Conservation (phyloP, 2,113 vertebrate genomes). For the Camelus bactrianus region DNA sequence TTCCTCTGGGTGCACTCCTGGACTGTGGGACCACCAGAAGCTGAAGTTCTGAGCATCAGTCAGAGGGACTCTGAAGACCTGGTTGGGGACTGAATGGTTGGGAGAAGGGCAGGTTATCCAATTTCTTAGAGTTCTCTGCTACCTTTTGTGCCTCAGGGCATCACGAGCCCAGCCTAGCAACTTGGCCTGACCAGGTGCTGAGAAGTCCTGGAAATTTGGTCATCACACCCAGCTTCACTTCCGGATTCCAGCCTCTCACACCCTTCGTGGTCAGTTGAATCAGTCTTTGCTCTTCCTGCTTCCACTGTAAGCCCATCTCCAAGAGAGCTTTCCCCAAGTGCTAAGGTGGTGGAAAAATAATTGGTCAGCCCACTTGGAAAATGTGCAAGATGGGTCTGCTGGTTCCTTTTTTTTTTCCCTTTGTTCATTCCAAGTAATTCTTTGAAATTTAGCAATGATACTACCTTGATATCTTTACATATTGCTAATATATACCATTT, state of each 20-base stretch:
- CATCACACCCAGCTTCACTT: constrained; percentile 38
- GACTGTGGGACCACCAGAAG: constrained; percentile 84
- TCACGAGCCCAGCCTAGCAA: background rate
- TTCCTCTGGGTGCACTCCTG: constrained; percentile 47
- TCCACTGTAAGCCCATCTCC: background rate
- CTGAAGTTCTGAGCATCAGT: constrained; percentile 90
- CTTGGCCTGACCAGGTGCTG: background rate
- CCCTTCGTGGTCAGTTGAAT: constrained; percentile 42
- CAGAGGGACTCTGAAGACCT: constrained; percentile 88
- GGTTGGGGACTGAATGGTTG: constrained; percentile 87
- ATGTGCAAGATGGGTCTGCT: background rate
- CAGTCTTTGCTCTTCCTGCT: constrained; percentile 35
- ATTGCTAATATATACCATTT: background rate
- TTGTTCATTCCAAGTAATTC: background rate
- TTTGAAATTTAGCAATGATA: constrained; percentile 12
- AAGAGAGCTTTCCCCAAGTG: background rate
- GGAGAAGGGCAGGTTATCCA: background rate
- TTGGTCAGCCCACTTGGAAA: background rate
- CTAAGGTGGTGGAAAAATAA: background rate
- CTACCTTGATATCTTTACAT: background rate
- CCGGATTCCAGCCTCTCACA: constrained; percentile 37
- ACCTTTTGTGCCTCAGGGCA: background rate
- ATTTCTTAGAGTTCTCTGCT: background rate
- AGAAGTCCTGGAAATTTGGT: constrained; percentile 30
- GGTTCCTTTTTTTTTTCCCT: background rate